Evolutionary conservation across 2,797 vertebrate species (phyloP), one percentile per base, ranked within the genome.

Genomic region (Macropus fuliginosus): DNA sequence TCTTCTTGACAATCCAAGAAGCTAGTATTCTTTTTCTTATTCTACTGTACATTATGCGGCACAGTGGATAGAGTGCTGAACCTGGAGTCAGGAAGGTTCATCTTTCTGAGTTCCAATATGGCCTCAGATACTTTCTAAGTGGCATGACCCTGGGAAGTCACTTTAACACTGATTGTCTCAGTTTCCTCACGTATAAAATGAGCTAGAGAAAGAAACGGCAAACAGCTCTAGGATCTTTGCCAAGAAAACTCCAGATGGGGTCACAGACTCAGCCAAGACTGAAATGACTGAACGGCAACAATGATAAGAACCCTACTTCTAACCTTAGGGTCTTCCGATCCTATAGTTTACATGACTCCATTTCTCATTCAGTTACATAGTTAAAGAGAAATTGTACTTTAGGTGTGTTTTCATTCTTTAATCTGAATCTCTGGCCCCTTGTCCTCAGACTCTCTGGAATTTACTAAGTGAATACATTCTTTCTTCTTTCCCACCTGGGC

Each of bases 391-490:
- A 87, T 87, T 4, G 21, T 46, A 81, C 93, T 92, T 11, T 6
- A 91, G 14, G 0, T 31, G 81, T 92, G 16, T 2, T 96, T 55
- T 74, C 55, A 14, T 29, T 56, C 54, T 92, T 91, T 0, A 10
- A 91, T 56, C 50, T 34, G 96, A 95, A 95, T n/a, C 40, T 90
- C 0, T 1, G 93, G 96, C 5, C 46, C 31, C 89, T 66, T 94
- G 59, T 31, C 29, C 54, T 57, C 46, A 96, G 16, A 59, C 57
- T 93, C 91, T 93, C 74, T 31, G 59, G 81, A 93, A 95, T 2
- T 81, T 54, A 34, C 10, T 55, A 34, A 90, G 29, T 92, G 52
- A 95, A n/a, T 54, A 27, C 5, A 54, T 8, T 34, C 59, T 59
- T 54, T 95, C 28, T 90, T 92, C 55, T 24, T 93, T 95, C 46